Evolutionary conservation across 2,113 vertebrate genomes (phyloP), one percentile per base, ranked within the genome.

Genomic region (Lucifuga dentata): DNA sequence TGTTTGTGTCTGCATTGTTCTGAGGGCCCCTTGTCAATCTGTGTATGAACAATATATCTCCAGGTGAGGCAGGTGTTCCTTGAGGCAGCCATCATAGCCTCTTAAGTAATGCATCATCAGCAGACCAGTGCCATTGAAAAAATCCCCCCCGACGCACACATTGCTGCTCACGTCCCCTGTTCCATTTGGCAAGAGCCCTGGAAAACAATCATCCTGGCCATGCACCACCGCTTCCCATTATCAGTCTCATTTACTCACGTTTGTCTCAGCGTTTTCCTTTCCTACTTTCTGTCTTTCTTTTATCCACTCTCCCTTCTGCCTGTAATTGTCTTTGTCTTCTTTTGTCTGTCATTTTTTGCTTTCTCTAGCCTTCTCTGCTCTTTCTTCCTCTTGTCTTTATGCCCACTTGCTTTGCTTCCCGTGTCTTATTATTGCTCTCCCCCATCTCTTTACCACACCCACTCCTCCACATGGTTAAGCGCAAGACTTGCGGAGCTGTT

Each of bases 171-270:
- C 40, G 8, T 66, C 50, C 51, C 45, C 32, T 5, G 10, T 80
- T 76, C 73, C 46, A 63, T 78, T 81, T 90, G 76, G 80, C 64
- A 40, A 70, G 67, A 29, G 51, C 62, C 73, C 73, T 26, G 59
- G 73, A 86, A 89, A 78, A 83, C 81, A 81, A 86, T 88, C 84
- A 81, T 66, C 59, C 40, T 5, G 16, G 68, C 55, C 76, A 86
- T 45, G 83, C 76, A 20, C 75, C 87, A 78, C 74, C 78, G 86
- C 80, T 78, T 80, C 75, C 79, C 80, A 88, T 86, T 81, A 90
- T 88, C 78, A 61, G 64, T 84, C 73, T 88, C 84, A 89, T 88
- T 89, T 88, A 86, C 80, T 23, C 68, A 77, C 77, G 73, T 83
- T 86, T 81, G 69, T 85, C 80, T 75, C 51, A 60, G 57, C 19